Percentiles rank a stretch among this genome's conserved stretches.
Conservation (phyloP, 2,113 vertebrate species). For the Trematomus loennbergii region DNA sequence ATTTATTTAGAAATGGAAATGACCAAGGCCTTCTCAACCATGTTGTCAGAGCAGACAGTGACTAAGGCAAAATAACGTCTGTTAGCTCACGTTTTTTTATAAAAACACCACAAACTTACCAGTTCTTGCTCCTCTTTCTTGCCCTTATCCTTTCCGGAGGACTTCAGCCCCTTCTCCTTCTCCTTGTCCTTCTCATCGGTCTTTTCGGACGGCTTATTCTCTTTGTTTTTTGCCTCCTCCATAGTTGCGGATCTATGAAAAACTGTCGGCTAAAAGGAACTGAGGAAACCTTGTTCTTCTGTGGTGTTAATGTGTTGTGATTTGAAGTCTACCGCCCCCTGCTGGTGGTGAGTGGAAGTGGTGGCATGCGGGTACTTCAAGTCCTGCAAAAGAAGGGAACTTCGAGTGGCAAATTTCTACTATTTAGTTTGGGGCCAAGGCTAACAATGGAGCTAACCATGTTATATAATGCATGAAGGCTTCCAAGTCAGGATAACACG, state of each 20-base stretch:
- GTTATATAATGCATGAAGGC: too few relatives aligned
- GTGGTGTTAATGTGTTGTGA: accelerated
- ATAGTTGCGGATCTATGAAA: constrained; percentile 63
- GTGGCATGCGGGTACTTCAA: background rate
- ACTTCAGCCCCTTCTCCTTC: constrained; percentile 75
- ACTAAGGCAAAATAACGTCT: constrained; percentile 81
- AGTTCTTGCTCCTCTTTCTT: constrained; percentile 87
- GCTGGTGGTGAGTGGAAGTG: background rate
- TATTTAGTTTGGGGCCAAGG: too few relatives aligned
- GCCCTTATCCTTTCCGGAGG: constrained; percentile 82
- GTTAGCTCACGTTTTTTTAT: background rate
- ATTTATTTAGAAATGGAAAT: background rate
- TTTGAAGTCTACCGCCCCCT: constrained; percentile 44
- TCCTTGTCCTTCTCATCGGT: constrained; percentile 82
- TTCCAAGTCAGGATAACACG: too few relatives aligned
- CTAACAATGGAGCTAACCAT: too few relatives aligned
- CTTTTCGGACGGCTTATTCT: constrained; percentile 81
- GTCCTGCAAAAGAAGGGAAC: background rate
- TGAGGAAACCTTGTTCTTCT: constrained; percentile 22
- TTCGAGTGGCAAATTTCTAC: background rate
- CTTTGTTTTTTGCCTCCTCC: constrained; percentile 86
- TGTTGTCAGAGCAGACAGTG: constrained; percentile 78
- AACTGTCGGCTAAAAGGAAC: constrained; percentile 49
- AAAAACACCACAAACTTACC: constrained; percentile 56
- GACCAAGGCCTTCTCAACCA: constrained; percentile 62